Evolutionary conservation across 2,888 invertebrate species (phyloP), one percentile per base, ranked within the genome.

Genomic region (Hypena proboscidalis): DNA sequence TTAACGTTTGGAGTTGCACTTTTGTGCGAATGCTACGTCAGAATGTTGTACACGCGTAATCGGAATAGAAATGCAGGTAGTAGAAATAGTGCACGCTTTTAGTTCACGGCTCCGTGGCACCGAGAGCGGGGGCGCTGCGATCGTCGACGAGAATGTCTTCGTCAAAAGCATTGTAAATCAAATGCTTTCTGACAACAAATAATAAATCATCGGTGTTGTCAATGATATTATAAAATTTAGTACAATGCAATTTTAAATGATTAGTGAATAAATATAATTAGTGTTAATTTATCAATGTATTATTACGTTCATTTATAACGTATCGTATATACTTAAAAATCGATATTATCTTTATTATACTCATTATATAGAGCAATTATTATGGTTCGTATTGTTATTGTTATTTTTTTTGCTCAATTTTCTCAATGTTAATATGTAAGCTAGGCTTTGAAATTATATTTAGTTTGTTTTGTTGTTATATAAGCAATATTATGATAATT

Each of bases 321-420:
- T 70, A 73, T 77, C 59, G 70, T 76, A 77, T 77, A 80, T 70
- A 74, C 67, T n/a, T 8, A 67, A 70, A 69, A 74, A 77, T 72
- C 61, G 69, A 74, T 74, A 53, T 68, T 72, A 73, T 80, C 70
- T 76, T 79, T 72, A 78, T 85, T 82, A 77, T 84, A 85, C 80
- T 85, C 81, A 78, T 53, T 82, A 75, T 79, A 65, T 80, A 80
- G 78, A 76, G 70, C 81, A 82, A 74, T 78, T 76, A 66, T 76
- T 79, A 77, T 78, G 60, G 67, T 75, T 77, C 71, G 72, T 82
- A 85, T 83, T 88, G 85, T 89, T 89, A 83, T 69, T 89, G 87
- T 89, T 89, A 83, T 85, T 87, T 83, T 90, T 63, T 90, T 90
- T 90, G 90, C 90, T 90, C 90, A 90, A 90, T 88, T 85, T 80